Base-by-base conservation (phyloP, 64 coral and sea anemone species). In the Trachythela sp. region DNA sequence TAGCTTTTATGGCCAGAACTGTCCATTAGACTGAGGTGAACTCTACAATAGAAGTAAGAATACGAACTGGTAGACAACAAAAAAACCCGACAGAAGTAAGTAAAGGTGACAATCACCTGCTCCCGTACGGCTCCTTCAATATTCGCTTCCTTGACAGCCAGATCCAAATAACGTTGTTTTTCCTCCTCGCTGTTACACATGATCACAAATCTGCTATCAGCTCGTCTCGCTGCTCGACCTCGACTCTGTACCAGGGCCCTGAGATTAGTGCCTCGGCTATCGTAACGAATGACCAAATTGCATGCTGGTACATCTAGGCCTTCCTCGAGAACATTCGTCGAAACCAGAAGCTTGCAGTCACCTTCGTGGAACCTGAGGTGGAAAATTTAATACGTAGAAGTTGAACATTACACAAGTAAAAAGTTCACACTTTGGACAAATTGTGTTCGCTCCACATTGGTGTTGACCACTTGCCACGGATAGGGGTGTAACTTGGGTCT, bases 301-400 rank as follows among this genome's bases (percentile, higher is more conserved):
- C 96, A 99, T 24, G 91, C 93, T 26, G 96, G 96, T 40, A 99
- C 96, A 56, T 99, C 96, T 26, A 99, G 60, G 0, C 96, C 96
- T 88, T 99, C 96, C 32, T 99, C 93, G 29, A 99, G 84, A 0
- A 99, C 96, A 83, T 83, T 99, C 2, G 96, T 99, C 15, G 93
- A 95, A 31, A 99, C 83, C 10, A 99, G 91, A 8, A 99, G 84
- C 52, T 99, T 99, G 36, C 84, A 90, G 11, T 90, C 54, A 13
- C 96, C 96, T 48, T 80, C 75, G 20, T 80, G 75, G 34, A 80
- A 80, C 75, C 75, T 80, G 3, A n/a, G 15, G 20, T 6, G 2
- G 20, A n/a, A 68, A 68, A 68, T 31, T n/a, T n/a, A n/a, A n/a
- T n/a, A n/a, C n/a, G 59, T 45, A 45, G 4, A 45, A 11, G 4